These are phyloP conservation scores for Ectemnius cavifrons DNA, from an alignment of 2,888 invertebrate species.

Conservation along the genomic window DNA sequence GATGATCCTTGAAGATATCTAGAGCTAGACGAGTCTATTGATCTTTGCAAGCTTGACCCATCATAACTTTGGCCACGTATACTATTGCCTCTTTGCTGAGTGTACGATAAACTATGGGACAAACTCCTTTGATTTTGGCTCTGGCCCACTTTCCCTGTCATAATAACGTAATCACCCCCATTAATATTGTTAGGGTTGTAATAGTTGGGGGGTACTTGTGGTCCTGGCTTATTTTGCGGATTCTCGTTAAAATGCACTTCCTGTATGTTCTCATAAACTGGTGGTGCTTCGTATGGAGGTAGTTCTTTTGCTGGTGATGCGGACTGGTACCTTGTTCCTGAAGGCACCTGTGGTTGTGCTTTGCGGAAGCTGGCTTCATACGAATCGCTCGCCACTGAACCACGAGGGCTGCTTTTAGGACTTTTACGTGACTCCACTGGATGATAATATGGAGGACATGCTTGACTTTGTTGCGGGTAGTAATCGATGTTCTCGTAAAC, in stretches of 20 bases:
- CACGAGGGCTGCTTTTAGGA: constrained; percentile 75
- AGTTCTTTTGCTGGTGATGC: constrained; percentile 80
- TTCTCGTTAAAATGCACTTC: constrained; percentile 77
- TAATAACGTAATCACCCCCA: constrained; percentile 88
- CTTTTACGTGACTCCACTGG: constrained; percentile 78
- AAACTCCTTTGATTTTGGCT: constrained; percentile 64
- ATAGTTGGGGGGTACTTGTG: constrained; percentile 76
- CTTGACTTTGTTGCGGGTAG: constrained; percentile 80
- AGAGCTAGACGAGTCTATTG: constrained; percentile 49
- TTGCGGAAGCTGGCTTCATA: constrained; percentile 82
- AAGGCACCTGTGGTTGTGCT: constrained; percentile 90
- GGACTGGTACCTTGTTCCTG: constrained; percentile 81
- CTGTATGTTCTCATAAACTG: constrained; percentile 83
- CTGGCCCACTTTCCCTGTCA: constrained; percentile 84
- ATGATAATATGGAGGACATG: constrained; percentile 83
- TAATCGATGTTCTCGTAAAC: constrained; percentile 92
- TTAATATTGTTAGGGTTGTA: constrained; percentile 84
- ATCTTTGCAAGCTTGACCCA: constrained; percentile 63
- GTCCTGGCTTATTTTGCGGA: constrained; percentile 75
- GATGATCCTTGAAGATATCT: constrained; percentile 65
- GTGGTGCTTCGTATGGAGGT: constrained; percentile 80
- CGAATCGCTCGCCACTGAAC: constrained; percentile 73
- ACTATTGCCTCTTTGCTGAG: constrained; percentile 55
- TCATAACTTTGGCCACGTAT: constrained; percentile 72
- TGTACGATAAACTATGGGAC: constrained; percentile 57